phyloP scores from a whole-genome alignment of 2,797 vertebrate species.

The Schizopygopsis malacanthus region DNA sequence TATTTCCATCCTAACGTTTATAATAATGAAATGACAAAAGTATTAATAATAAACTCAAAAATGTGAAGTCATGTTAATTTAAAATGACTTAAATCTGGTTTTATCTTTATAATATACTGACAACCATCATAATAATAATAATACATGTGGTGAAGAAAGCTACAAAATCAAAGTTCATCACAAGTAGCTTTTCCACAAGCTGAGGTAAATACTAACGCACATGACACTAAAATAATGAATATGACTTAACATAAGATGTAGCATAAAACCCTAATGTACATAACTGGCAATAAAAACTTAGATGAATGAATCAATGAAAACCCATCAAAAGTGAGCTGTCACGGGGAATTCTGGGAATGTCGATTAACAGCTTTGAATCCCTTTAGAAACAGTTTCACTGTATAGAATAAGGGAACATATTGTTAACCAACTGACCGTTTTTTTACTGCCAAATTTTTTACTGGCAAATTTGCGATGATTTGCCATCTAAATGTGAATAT shows the following conservation, averaged over 20 bases:
- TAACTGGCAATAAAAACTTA: not conserved
- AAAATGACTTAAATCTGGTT: not conserved
- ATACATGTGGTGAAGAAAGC: not conserved
- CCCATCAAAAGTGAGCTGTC: not conserved
- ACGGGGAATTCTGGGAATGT: no score
- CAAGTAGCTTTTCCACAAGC: not conserved
- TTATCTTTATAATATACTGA: not conserved
- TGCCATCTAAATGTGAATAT: not conserved
- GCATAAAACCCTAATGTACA: not conserved
- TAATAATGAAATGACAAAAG: not conserved
- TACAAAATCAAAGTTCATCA: no score
- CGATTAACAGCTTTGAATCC: not conserved
- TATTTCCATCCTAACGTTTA: not conserved
- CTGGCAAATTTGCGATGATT: not conserved
- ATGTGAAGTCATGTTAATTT: not conserved
- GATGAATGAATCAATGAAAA: not conserved
- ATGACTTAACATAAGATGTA: not conserved
- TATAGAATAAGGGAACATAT: not conserved
- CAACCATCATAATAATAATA: not conserved
- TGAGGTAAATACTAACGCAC: no score
- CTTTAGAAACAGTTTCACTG: not conserved
- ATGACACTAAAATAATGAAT: not conserved
- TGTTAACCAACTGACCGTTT: not conserved
- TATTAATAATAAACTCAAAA: not conserved
- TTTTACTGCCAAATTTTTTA: not conserved